Evolutionary conservation across 2,113 vertebrate genomes (phyloP), one percentile per base, ranked within the genome.

Genomic region (Bagarius yarrelli): DNA sequence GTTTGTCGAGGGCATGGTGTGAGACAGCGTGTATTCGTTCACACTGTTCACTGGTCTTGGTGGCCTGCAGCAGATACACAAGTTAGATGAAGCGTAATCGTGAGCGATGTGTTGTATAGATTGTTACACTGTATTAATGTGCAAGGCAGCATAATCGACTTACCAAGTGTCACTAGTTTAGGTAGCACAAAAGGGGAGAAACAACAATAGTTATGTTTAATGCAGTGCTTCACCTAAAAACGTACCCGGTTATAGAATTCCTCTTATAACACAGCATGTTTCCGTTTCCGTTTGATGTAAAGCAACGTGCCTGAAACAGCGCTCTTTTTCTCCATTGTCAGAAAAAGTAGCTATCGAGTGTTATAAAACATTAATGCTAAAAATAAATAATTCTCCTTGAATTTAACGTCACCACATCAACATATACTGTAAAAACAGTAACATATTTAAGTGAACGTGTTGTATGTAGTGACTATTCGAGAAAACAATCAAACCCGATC

Each of bases 1-100:
- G 95, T 96, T 96, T 96, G 96, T 96, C 88, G 92, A 94, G 89
- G 96, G 97, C 90, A 98, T 97, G 77, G 98, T 96, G 91, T 98
- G 96, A 86, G 96, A 98, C 91, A 99, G 94, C 53, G 95, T 89
- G 80, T 94, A 94, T 86, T 99, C 98, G 0, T 94, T 98, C 94
- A 95, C 94, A 93, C 94, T 93, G 91, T 95, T 97, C 85, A 95
- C 93, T 71, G 98, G 96, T 96, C 98, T 95, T 12, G 96, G 96
- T 50, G 98, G 98, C 97, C 98, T 99, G 88, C 4, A 80, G 83
- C 32, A 72, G 78, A 91, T 55, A 88, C 55, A 85, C 55, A 16
- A 78, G 18, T 50, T 40, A 64, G 44, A 59, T 21, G 56, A 56
- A 9, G 21, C 15, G 3, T 74, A 53, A 57, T 34, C 0, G 27